Conservation (phyloP, 1,140 invertebrate genomes). For the Nasonia longicornis region DNA sequence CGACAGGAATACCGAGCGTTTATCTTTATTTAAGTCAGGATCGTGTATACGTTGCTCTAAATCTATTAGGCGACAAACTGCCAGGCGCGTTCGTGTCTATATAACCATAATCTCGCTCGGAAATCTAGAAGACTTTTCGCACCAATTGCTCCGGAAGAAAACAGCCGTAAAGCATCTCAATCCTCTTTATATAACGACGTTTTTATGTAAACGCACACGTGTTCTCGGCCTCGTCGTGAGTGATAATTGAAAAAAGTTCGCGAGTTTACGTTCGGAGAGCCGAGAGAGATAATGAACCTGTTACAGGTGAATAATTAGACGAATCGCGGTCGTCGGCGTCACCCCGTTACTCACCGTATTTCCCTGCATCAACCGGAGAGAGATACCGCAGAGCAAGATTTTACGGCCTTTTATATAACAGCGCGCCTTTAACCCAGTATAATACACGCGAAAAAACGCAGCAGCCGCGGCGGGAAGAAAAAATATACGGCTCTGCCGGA, state of each 20-base stretch:
- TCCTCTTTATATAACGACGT: not conserved
- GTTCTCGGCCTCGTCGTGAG: not conserved
- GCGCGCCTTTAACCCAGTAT: not conserved
- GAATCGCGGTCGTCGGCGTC: constrained; percentile 8
- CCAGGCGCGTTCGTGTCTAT: not conserved
- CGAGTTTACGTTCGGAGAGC: not conserved
- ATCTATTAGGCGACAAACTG: not conserved
- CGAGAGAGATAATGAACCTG: constrained; percentile 24
- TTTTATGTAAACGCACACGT: not conserved
- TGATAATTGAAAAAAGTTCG: not conserved
- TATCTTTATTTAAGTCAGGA: not conserved
- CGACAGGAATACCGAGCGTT: no score
- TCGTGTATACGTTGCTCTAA: not conserved
- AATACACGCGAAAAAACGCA: not conserved
- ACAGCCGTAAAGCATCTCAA: not conserved
- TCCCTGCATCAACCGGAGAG: not conserved
- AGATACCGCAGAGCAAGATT: not conserved
- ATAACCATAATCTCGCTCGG: not conserved
- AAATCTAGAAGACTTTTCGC: not conserved
- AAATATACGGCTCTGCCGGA: constrained; percentile 12
- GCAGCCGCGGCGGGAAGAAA: not conserved
- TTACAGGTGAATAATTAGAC: constrained; percentile 42
- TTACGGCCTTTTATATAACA: constrained; percentile 24
- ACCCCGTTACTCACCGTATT: constrained; percentile 12
- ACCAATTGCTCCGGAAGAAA: no score